These are phyloP conservation scores for Hydra vulgaris DNA, from an alignment of 30 jellyfish, hydroid and myxozoan genomes.

Conservation along the genomic window DNA sequence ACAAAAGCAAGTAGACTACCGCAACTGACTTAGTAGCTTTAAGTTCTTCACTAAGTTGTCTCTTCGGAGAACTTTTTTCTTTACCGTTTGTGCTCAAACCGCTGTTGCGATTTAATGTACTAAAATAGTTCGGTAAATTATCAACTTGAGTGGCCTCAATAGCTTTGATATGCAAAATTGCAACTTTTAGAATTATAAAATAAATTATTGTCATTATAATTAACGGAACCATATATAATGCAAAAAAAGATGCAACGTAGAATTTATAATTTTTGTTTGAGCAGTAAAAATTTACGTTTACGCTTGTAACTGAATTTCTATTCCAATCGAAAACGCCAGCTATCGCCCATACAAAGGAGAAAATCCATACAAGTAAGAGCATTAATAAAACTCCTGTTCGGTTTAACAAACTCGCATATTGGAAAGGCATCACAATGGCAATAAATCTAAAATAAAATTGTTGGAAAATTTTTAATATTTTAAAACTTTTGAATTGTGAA, in stretches of 20 bases:
- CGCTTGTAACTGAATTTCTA: neutral
- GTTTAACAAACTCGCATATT: conserved; percentile 37
- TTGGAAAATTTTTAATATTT: too few species aligned
- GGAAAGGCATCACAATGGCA: conserved; percentile 59
- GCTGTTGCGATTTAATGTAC: conserved; percentile 9
- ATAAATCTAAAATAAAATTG: conserved; percentile 39
- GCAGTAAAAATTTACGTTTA: conserved; percentile 8
- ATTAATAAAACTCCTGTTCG: conserved; percentile 28
- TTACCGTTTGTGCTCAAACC: conserved; percentile 8
- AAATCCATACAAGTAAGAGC: conserved; percentile 45
- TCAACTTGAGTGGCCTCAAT: conserved; percentile 58
- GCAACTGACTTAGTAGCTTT: conserved; percentile 90
- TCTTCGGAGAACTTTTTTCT: conserved; percentile 23
- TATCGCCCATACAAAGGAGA: conserved; percentile 48
- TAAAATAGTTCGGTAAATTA: conserved; percentile 12
- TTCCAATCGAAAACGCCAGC: conserved; percentile 60
- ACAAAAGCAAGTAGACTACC: conserved; percentile 70
- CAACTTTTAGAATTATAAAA: conserved; percentile 52
- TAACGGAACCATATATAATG: conserved; percentile 53
- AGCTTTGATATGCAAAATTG: conserved; percentile 67
- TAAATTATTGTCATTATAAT: conserved; percentile 48
- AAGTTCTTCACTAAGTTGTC: conserved; percentile 54
- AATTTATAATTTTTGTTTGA: conserved; percentile 32
- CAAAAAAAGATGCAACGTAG: conserved; percentile 50
- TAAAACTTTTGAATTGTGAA: too few species aligned